phyloP scores from a whole-genome alignment of 2,113 vertebrate species.

The Odobenus rosmarus region DNA sequence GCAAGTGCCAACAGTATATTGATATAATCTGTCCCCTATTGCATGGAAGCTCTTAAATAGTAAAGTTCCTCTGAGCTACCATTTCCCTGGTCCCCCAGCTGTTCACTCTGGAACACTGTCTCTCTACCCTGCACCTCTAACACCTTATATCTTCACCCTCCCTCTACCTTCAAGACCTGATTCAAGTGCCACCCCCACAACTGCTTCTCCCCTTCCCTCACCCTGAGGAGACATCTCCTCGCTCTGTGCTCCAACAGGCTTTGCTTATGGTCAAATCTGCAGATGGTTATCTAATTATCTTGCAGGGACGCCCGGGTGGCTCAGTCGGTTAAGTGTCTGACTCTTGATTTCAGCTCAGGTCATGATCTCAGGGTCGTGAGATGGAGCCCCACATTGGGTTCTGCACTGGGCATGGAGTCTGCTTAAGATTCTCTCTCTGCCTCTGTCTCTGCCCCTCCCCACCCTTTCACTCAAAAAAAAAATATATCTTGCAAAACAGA shows the following conservation, averaged over 20 bases:
- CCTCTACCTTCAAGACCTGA: neutral
- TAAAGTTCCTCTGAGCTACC: neutral
- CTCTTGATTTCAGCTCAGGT: neutral
- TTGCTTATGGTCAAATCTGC: neutral
- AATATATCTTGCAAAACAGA: neutral
- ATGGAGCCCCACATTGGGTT: no score
- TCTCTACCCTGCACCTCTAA: accelerated
- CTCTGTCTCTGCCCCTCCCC: no score
- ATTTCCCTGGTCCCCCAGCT: neutral
- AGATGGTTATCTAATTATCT: neutral
- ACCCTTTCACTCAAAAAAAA: no score
- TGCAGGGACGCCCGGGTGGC: neutral
- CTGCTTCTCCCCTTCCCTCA: neutral
- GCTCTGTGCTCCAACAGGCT: neutral
- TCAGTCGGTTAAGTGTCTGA: neutral
- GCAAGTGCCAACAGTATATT: neutral
- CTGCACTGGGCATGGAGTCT: no score
- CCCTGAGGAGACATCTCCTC: neutral
- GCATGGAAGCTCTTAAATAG: neutral
- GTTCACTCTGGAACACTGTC: neutral
- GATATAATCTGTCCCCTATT: neutral
- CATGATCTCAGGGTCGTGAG: no score
- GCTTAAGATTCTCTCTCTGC: no score
- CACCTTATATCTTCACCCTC: neutral
- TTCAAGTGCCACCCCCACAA: neutral